These are phyloP conservation scores for Xenus cinereus DNA, from an alignment of 2,113 vertebrate genomes.

Conservation along the genomic window DNA sequence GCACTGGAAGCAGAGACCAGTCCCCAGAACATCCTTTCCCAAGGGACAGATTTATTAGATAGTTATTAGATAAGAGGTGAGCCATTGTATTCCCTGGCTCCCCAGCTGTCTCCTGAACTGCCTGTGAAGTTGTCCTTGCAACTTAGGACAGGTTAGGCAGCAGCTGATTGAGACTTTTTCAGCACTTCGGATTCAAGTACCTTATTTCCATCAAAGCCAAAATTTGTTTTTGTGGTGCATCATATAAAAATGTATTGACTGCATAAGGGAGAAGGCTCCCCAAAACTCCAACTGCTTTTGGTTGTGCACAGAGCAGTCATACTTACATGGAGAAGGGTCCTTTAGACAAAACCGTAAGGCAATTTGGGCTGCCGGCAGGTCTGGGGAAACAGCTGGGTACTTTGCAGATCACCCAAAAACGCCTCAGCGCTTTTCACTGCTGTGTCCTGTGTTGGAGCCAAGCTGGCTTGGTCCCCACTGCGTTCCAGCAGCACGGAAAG, in stretches of 20 bases:
- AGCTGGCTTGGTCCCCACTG: neutral
- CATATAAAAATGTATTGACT: neutral
- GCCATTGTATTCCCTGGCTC: neutral
- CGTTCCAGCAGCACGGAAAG: neutral
- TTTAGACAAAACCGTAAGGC: neutral
- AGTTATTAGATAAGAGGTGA: neutral
- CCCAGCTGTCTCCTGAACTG: neutral
- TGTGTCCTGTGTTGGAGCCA: neutral
- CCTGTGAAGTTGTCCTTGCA: neutral
- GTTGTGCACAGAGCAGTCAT: neutral
- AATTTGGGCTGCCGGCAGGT: neutral
- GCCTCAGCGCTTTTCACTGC: neutral
- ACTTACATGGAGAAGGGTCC: neutral
- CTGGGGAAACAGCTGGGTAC: neutral
- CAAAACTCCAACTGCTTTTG: neutral
- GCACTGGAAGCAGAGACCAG: neutral
- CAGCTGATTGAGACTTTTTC: neutral
- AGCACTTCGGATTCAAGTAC: neutral
- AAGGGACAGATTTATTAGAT: neutral
- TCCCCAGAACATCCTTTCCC: neutral
- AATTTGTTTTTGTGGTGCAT: neutral
- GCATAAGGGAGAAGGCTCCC: neutral
- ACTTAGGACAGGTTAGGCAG: neutral
- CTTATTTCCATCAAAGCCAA: neutral
- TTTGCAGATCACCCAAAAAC: neutral